Evolutionary conservation across 2,797 vertebrate species (phyloP), one percentile per base, ranked within the genome.

Genomic region (Onychomys leucogaster): DNA sequence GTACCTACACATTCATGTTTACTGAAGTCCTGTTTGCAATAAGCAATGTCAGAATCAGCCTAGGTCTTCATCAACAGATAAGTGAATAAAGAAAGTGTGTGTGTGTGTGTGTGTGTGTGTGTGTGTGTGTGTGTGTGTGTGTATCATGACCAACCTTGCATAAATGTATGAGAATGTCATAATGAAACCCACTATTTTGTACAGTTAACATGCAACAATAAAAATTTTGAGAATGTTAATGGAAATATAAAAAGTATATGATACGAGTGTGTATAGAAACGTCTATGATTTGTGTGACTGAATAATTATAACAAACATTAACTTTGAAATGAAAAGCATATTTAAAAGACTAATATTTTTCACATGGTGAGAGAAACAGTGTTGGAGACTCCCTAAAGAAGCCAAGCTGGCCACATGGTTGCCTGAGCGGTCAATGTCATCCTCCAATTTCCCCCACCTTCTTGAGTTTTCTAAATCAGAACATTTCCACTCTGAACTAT

Each of bases 401-500:
- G 91, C 63, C 94, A 84, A 0, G 76, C 76, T 63, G 69, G 37
- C 63, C 84, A 67, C 41, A 49, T 12, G 81, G 65, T 80, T 43
- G 19, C 41, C 34, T 52, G 85, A 65, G 82, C 69, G 69, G 89
- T 73, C 83, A 81, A 37, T 41, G 25, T 37, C 27, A 41, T 49
- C 83, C 43, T 57, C 49, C 49, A 52, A 52, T 52, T 14, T 1
- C 13, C 29, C 69, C 71, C 5, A 0, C 0, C 16, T 76, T 37
- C 65, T 86, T 41, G 67, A 84, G 78, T 92, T 96, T 95, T 86
- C 88, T 95, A 86, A 94, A 91, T 96, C 78, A 92, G 94, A 92
- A 96, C 92, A 93, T 83, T 75, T 95, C 94, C 94, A 61, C 61
- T 92, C 82, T 86, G 93, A 96, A 95, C 96, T 94, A 95, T n/a